Evolutionary conservation across 53 echinoderm and acorn worm genomes (phyloP).

Genomic region (Holothuria leucospilota): DNA sequence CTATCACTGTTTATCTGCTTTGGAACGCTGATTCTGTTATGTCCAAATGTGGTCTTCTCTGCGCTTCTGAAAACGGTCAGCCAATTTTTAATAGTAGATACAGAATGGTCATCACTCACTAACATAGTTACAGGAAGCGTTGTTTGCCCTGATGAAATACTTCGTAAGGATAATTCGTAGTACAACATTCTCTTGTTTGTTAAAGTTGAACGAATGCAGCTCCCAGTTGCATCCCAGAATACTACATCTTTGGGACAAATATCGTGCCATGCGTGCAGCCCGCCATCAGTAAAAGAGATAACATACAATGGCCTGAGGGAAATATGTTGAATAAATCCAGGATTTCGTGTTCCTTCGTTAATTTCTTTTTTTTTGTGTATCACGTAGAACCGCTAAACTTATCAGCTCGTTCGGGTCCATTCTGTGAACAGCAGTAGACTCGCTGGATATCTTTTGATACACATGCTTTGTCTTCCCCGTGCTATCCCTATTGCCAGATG

Average conservation of each 20-base stretch:
- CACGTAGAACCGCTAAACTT: background rate
- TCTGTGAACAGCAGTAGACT: background rate
- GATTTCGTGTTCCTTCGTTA: background rate
- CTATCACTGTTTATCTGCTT: slow-evolving; percentile 27
- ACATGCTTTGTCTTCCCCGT: background rate
- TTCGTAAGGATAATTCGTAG: slow-evolving; percentile 18
- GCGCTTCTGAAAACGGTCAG: slow-evolving; percentile 2
- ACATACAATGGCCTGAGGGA: background rate
- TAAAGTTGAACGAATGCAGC: slow-evolving; percentile 1
- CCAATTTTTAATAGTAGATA: slow-evolving; percentile 22
- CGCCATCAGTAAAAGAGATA: slow-evolving; percentile 26
- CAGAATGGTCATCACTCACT: background rate
- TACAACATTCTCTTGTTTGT: slow-evolving; percentile 22
- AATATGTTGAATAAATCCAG: slow-evolving; percentile 9
- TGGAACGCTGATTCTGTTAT: background rate
- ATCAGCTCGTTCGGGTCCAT: background rate
- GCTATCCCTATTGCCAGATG: background rate
- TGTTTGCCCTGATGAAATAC: background rate
- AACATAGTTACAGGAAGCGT: slow-evolving; percentile 16
- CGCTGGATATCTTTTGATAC: slow-evolving; percentile 22
- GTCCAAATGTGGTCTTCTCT: slow-evolving; percentile 8
- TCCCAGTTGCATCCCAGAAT: slow-evolving; percentile 29
- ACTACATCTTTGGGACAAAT: slow-evolving; percentile 13
- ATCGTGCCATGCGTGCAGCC: slow-evolving; percentile 23
- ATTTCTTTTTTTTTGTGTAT: background rate